Base-by-base conservation (phyloP, 2,888 invertebrate species). In the Dynastes hyllus region DNA sequence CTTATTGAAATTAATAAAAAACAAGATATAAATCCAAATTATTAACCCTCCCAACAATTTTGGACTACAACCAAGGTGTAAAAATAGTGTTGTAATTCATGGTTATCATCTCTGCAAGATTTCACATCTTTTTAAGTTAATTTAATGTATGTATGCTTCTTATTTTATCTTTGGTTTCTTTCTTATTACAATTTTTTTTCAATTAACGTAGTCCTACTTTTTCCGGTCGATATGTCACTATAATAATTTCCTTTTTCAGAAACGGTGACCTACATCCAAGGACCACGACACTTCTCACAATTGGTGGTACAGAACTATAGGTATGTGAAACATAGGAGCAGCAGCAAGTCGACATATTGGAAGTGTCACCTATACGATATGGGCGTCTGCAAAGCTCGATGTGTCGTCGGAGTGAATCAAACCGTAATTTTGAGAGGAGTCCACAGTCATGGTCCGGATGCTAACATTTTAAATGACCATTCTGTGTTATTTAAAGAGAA, bases 251-350 rank as follows among this genome's bases (percentile, higher is more conserved):
- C 69, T 77, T 83, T 86, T 85, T 84, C 81, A 87, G 87, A 87
- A 76, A 80, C 81, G 75, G 86, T 85, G 13, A 87, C 86, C 9
- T 88, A 86, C 81, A 82, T 87, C 69, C 85, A 82, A 83, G 87
- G 87, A 16, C 81, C 83, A 9, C 82, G 86, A 40, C 83, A 82
- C 37, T 84, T 84, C 63, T 87, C 87, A 1, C 86, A 85, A 37
- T 82, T 88, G 37, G 82, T 87, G 29, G 78, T 88, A 27, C 55
- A 82, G 86, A 61, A 63, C n/a, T 63, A 63, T 79, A 85, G 86
- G 80, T 88, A 87, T 81, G 83, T 88, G 50, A 89, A 88, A 80
- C 88, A 89, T 76, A 83, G 87, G 79, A 87, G 88, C 81, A 84
- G 84, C 1, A 83, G 85, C 73, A 84, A 81, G n/a, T 85, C 86